phyloP scores from a whole-genome alignment of 2,888 invertebrate genomes.

The Tinea semifulvella region DNA sequence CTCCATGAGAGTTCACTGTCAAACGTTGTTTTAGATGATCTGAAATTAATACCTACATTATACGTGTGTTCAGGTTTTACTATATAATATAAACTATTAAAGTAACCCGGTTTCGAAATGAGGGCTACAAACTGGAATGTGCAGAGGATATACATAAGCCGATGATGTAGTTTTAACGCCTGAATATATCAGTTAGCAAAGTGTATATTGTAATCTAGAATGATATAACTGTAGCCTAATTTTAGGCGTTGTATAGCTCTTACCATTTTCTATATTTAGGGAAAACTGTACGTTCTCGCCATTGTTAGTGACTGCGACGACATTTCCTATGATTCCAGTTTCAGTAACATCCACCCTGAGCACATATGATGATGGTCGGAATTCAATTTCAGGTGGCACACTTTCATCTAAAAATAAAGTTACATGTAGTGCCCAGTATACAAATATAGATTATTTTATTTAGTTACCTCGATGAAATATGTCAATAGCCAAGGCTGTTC shows the following conservation, averaged over 20 bases:
- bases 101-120: too few relatives aligned
- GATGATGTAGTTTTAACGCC: too few relatives aligned
- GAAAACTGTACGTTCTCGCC: slow-evolving; percentile 39
- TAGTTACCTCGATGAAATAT: slow-evolving; percentile 25
- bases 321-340: slow-evolving; percentile 37
- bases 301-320: slow-evolving; percentile 40
- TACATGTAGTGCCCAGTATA: not conserved
- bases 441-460: not conserved
- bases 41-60: slow-evolving; percentile 26
- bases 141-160: too few relatives aligned
- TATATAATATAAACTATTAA: too few relatives aligned
- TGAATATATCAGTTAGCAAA: too few relatives aligned
- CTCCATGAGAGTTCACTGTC: slow-evolving; percentile 38
- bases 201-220: too few relatives aligned
- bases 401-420: slow-evolving; percentile 28
- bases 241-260: too few relatives aligned
- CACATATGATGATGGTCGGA: slow-evolving; percentile 35
- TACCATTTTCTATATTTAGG: slow-evolving; percentile 34
- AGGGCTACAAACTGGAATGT: too few relatives aligned
- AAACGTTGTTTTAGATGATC: slow-evolving; percentile 39
- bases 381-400: slow-evolving; percentile 31
- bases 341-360: slow-evolving; percentile 32
- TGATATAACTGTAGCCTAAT: too few relatives aligned
- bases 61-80: too few relatives aligned
- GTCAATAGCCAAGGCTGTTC: slow-evolving; percentile 33